A percentile compares a stretch with the other conserved stretches of the same genome.
These are phyloP conservation scores for Promerops cafer DNA, from an alignment of 2,113 vertebrate genomes.

Conservation along the genomic window DNA sequence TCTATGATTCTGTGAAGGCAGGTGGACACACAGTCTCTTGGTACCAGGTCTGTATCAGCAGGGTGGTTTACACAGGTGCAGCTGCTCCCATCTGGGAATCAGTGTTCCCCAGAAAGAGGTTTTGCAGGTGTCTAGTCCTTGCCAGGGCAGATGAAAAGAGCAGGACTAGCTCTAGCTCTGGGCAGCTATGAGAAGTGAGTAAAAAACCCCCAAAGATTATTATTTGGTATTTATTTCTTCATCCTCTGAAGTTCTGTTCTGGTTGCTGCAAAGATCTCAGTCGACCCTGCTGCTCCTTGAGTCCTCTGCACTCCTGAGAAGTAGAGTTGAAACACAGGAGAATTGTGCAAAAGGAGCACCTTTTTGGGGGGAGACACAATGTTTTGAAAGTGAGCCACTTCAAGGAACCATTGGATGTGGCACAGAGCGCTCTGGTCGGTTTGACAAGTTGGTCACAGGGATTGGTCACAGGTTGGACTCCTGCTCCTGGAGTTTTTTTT, in stretches of 20 bases:
- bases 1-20: background rate
- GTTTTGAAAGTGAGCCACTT: background rate
- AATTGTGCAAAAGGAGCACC: accelerated
- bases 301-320: background rate
- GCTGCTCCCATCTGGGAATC: background rate
- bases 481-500: background rate
- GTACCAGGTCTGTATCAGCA: background rate
- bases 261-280: background rate
- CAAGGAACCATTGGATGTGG: background rate
- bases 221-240: background rate
- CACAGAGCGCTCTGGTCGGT: background rate
- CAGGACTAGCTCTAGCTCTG: background rate
- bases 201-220: background rate
- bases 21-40: background rate
- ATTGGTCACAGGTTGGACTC: background rate
- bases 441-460: no score
- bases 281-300: background rate
- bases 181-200: background rate
- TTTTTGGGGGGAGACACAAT: accelerated
- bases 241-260: background rate
- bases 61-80: background rate
- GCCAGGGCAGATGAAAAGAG: background rate
- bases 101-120: background rate
- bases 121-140: background rate
- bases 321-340: background rate